Base-by-base conservation (phyloP, 1,140 invertebrate genomes). In the Trichonephila clavata region DNA sequence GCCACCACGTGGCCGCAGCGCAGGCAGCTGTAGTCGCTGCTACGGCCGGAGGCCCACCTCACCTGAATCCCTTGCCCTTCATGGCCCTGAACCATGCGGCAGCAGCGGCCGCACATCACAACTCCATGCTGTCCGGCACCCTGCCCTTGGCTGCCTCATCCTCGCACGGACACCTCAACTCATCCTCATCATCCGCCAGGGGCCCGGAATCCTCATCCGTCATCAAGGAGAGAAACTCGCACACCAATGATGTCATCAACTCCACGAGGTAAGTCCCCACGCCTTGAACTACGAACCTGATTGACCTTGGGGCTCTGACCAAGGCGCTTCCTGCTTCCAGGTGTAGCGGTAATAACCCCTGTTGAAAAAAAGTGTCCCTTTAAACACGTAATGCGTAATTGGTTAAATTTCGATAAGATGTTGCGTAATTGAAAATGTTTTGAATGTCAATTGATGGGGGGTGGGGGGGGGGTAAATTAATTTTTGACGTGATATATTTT, bases 131-230 rank as follows among this genome's bases (percentile, higher is more conserved):
- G 27, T 94, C 95, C 7, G 95, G 95, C 14, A 95, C 95, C 83
- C 97, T 98, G 96, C 98, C 98, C 68, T 98, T 98, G 7, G 95
- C 95, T 92, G 98, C 98, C n/a, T 98, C 98, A 97, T 98, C 98
- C 43, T 65, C 97, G 97, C 95, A 96, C 95, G 39, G 65, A n/a
- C 39, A 50, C 80, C 92, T 93, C 57, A 93, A 87, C 27, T 88
- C 92, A 65, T 86, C 92, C 57, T 86, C 83, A 60, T 86, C 90
- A 20, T 71, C 86, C 27, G 91, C 83, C 27, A 43, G 91, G 77
- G 77, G 71, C 2, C 71, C 87, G 16, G 86, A 89, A 24, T 94
- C 93, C n/a, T 94, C 93, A 20, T 94, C 97, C 83, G 96, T 97
- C 94, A 97, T 97, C 96, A 97, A 98, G 95, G 95, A 95, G 71